Base-by-base conservation (phyloP, 1,140 invertebrate genomes). In the Muscidifurax raptorellus region DNA sequence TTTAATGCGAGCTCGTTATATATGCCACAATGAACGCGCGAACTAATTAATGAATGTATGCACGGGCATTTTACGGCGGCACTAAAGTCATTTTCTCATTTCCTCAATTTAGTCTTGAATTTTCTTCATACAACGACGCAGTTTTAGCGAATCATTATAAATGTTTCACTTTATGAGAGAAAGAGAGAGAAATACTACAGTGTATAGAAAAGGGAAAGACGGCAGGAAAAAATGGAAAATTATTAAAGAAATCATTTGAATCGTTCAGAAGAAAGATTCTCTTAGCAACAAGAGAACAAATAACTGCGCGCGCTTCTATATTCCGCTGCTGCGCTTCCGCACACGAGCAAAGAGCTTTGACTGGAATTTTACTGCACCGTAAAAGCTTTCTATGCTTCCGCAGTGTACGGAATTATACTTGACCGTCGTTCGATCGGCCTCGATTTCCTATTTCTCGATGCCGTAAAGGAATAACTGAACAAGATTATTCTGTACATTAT, bases 351-450 rank as follows among this genome's bases (percentile, higher is more conserved):
- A 80, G 25, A 40, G 7, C 64, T 36, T 40, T 27, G 78, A 27
- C 64, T 80, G 15, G 40, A 80, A 80, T 69, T 80, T 66, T 44
- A 80, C 32, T 80, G 32, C 78, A 80, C 32, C 78, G 64, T 80
- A 80, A 80, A 80, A 80, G 78, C 59, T 27, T 40, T 79, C 30
- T 40, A 66, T 36, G 30, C 76, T 64, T 78, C 76, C 44, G 52
- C 76, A 78, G 44, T 79, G 32, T 80, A 64, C 36, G 22, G 40
- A 80, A 71, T 80, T 44, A 64, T 44, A 80, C 36, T 80, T 71
- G 64, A 79, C 64, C 75, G 74, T 77, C 22, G 64, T 67, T 71
- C 67, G 79, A 80, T 80, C 64, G 66, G n/a, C 79, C 67, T 80
- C 66, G n/a, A 71, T 71, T 80, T 32, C 27, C 66, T 80, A 80